phyloP scores from a whole-genome alignment of 2,113 vertebrate genomes.

The Equus przewalskii region DNA sequence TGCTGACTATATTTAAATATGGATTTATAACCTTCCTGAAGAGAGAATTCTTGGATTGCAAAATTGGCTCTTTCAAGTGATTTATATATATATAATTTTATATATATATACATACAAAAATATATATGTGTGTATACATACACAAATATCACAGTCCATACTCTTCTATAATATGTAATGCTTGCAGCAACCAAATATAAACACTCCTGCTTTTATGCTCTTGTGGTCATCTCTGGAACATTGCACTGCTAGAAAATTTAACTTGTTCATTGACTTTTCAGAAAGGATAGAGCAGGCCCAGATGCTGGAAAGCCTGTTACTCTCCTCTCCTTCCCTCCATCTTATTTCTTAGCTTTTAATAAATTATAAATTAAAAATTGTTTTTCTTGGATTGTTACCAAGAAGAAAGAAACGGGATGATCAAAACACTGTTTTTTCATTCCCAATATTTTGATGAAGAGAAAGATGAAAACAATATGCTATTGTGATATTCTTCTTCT shows the following conservation, averaged over 20 bases:
- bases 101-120: not conserved
- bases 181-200: not conserved
- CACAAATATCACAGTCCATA: not conserved
- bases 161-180: not conserved
- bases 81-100: not conserved
- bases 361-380: not conserved
- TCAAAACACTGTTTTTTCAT: not conserved
- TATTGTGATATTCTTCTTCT: constrained; percentile 27
- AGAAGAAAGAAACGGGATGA: not conserved
- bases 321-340: not conserved
- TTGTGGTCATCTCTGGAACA: not conserved
- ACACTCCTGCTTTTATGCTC: not conserved
- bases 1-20: constrained; percentile 36
- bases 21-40: constrained; percentile 22
- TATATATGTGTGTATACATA: not conserved
- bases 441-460: not conserved
- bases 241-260: not conserved
- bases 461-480: not conserved
- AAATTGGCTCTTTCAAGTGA: constrained; percentile 14
- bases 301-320: not conserved
- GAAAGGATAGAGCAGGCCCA: not conserved
- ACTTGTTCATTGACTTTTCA: not conserved
- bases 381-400: not conserved
- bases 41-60: constrained; percentile 36
- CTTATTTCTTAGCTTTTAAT: not conserved